Evolutionary conservation across 2,888 invertebrate species (phyloP), one percentile per base, ranked within the genome.

Genomic region (Acrobasis suavella): DNA sequence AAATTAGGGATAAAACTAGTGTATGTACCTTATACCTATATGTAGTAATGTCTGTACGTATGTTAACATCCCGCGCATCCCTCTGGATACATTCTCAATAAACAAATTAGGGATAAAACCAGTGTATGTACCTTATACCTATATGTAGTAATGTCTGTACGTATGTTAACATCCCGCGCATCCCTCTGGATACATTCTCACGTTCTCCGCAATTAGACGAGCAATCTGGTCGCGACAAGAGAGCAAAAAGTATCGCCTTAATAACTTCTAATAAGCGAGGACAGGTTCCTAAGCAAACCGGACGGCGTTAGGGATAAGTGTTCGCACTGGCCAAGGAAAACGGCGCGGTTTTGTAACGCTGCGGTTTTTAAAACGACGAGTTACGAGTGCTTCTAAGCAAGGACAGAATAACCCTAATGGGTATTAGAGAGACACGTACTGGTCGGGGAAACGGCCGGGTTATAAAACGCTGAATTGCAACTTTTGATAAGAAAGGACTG

Each of bases 171-270:
- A 38, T 55, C 55, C 55, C 14, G 15, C 16, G 22, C 3, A 16
- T 56, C 56, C 56, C 15, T 12, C 12, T 12, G 56, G 42, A 56
- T 56, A 22, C 56, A 42, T 85, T 86, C 87, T 82, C 85, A 86
- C 82, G 82, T 68, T 68, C 68, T 64, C 62, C 60, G 78, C 80
- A 86, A 86, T 87, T 85, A 86, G 76, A 75, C 63, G 70, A 63
- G 78, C 80, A 79, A 83, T 85, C 83, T 82, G 77, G 67, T 67
- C 61, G 72, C 69, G 73, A 69, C 70, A 59, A 65, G 69, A 60
- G 70, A 64, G 83, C 83, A 87, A 87, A 87, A 88, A 87, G 72
- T 71, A 64, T 71, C 73, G 66, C 72, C 71, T 82, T 87, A 88
- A 88, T 85, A 82, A 82, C 80, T 80, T 81, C 80, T 82, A 81